Evolutionary conservation across 1,140 invertebrate species (phyloP).

Genomic region (Drosophila dunni): DNA sequence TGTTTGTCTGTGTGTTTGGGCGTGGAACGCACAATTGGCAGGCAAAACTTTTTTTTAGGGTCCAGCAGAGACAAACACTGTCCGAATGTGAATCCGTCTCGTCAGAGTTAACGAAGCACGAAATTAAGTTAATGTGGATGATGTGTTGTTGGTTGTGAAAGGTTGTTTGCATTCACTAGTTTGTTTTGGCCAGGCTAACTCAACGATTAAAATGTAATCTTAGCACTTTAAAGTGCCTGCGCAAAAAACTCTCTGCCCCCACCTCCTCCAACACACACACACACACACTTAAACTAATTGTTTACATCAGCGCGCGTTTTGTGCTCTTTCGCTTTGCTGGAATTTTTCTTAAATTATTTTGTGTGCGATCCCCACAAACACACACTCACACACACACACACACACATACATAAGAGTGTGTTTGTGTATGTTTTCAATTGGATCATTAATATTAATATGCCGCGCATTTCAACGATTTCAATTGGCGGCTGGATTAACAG

Average conservation of each 20-base stretch:
- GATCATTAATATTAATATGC: conserved; percentile 77
- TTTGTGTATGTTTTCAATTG: conserved; percentile 68
- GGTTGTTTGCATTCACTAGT: conserved; percentile 30
- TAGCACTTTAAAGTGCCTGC: conserved; percentile 17
- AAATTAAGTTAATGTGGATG: conserved; percentile 60
- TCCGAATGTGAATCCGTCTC: conserved; percentile 31
- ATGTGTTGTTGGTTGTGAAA: conserved; percentile 36
- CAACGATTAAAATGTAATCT: conserved; percentile 26
- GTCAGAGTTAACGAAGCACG: conserved; percentile 69
- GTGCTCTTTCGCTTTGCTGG: conserved; percentile 25
- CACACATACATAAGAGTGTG: conserved; percentile 8
- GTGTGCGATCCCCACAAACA: conserved; percentile 40
- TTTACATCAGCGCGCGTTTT: conserved; percentile 38
- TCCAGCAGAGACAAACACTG: conserved; percentile 16
- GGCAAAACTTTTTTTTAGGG: conserved; percentile 26
- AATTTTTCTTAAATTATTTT: conserved; percentile 62
- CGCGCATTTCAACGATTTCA: conserved; percentile 66
- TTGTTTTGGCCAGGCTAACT: conserved; percentile 5
- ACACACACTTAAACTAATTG: conserved; percentile 28
- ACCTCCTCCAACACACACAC: neutral
- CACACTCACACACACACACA: conserved; percentile 19
- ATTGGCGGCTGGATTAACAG: conserved; percentile 46
- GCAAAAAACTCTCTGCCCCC: conserved; percentile 8
- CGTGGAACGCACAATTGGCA: conserved; percentile 63
- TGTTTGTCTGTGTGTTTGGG: conserved; percentile 54